Conservation (phyloP, 2,888 invertebrate genomes). For the Noctua pronuba region DNA sequence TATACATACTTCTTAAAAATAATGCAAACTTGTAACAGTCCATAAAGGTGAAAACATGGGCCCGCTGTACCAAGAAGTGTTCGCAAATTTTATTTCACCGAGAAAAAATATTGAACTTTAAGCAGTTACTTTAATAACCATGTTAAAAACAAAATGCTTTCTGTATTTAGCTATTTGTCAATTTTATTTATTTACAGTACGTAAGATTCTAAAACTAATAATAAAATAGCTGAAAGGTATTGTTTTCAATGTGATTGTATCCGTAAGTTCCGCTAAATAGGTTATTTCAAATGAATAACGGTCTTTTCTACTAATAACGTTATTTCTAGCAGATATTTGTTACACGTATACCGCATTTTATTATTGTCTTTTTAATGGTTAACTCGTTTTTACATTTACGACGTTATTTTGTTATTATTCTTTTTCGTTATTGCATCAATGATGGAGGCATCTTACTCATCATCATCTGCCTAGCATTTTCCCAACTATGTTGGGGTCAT, state of each 20-base stretch:
- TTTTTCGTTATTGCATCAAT: neutral
- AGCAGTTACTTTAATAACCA: constrained; percentile 3
- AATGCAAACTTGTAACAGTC: neutral
- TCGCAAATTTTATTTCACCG: neutral
- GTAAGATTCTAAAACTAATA: constrained; percentile 14
- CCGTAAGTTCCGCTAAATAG: neutral
- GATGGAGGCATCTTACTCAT: neutral
- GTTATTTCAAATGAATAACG: neutral
- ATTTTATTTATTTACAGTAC: neutral
- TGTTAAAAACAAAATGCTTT: constrained; percentile 14
- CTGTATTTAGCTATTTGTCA: constrained; percentile 7
- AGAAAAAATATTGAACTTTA: neutral
- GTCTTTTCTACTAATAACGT: neutral
- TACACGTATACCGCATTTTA: neutral
- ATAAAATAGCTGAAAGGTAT: too few species aligned
- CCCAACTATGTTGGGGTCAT: too few species aligned
- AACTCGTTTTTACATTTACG: neutral
- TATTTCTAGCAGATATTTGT: neutral
- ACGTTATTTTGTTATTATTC: neutral
- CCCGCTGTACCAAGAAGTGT: neutral
- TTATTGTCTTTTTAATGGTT: neutral
- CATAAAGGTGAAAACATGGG: neutral
- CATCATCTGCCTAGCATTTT: too few species aligned
- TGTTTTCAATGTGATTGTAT: neutral
- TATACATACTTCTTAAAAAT: neutral